These are phyloP conservation scores for Prinia subflava DNA, from an alignment of 2,113 vertebrate species.

Conservation along the genomic window DNA sequence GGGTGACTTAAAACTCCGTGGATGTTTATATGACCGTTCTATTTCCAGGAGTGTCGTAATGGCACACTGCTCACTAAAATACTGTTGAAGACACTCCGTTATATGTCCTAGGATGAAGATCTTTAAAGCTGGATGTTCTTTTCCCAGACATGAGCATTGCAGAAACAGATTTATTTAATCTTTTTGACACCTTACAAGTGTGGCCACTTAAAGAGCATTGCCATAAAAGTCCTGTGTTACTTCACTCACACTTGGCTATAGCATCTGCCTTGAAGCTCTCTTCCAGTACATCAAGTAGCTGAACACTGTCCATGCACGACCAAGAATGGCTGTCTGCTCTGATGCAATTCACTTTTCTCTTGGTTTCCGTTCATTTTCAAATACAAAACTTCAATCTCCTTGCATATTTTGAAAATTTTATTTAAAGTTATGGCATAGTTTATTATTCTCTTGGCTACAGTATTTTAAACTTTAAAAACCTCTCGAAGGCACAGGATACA, in stretches of 20 bases:
- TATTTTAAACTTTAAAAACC: background rate
- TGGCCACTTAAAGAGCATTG: background rate
- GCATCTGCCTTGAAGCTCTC: background rate
- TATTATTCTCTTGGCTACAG: background rate
- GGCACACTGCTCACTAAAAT: background rate
- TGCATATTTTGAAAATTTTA: background rate
- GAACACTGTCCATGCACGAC: background rate
- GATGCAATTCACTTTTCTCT: background rate
- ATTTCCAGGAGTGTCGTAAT: background rate
- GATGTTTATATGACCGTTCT: conserved; percentile 2
- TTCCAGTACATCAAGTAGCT: background rate
- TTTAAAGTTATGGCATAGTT: background rate
- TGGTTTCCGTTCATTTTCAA: background rate
- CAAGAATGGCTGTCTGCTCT: background rate
- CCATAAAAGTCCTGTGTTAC: background rate
- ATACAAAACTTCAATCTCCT: background rate
- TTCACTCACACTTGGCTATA: conserved; percentile 11
- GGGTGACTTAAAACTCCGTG: background rate
- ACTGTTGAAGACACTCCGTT: background rate
- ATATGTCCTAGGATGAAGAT: background rate
- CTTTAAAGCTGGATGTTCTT: background rate
- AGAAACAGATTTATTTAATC: background rate
- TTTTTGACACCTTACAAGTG: background rate
- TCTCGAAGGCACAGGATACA: background rate
- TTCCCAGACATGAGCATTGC: background rate